phyloP scores from a whole-genome alignment of 2,797 vertebrate genomes.

The Astyanax mexicanus region DNA sequence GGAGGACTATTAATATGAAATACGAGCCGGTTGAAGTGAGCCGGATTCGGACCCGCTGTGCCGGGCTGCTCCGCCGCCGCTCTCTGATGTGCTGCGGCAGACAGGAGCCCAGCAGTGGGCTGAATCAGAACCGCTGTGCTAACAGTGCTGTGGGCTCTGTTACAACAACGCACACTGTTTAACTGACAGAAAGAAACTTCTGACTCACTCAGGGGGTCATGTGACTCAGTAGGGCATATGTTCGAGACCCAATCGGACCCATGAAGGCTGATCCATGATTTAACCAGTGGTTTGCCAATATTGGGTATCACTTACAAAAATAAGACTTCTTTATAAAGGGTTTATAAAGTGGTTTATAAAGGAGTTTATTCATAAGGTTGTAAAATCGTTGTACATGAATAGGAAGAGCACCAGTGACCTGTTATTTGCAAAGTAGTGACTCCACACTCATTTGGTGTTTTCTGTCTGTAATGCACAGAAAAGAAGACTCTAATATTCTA shows the following conservation, averaged over 20 bases:
- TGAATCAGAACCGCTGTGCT: constrained; percentile 20
- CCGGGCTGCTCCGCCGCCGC: constrained; percentile 14
- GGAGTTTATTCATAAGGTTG: too few relatives aligned
- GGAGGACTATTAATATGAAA: constrained; percentile 60
- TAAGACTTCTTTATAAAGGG: too few relatives aligned
- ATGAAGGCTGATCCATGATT: background rate
- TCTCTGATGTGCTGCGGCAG: constrained; percentile 7
- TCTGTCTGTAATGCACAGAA: too few relatives aligned
- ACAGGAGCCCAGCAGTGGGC: constrained; percentile 21
- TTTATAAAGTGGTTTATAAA: too few relatives aligned
- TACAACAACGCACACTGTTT: background rate
- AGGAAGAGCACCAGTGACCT: too few relatives aligned
- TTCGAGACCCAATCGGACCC: background rate
- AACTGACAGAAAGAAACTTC: background rate
- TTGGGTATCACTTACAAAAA: too few relatives aligned
- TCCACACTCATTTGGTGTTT: too few relatives aligned
- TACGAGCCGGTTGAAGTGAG: constrained; percentile 51
- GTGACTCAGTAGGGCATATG: background rate
- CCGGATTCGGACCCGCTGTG: constrained; percentile 54
- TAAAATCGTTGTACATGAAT: too few relatives aligned
- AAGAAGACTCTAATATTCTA: too few relatives aligned
- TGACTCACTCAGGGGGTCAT: background rate
- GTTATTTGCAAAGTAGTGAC: too few relatives aligned
- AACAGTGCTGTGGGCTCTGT: constrained; percentile 2
- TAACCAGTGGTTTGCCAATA: too few relatives aligned